phyloP scores from a whole-genome alignment of 2,113 vertebrate species.

The Lophotis ruficrista region DNA sequence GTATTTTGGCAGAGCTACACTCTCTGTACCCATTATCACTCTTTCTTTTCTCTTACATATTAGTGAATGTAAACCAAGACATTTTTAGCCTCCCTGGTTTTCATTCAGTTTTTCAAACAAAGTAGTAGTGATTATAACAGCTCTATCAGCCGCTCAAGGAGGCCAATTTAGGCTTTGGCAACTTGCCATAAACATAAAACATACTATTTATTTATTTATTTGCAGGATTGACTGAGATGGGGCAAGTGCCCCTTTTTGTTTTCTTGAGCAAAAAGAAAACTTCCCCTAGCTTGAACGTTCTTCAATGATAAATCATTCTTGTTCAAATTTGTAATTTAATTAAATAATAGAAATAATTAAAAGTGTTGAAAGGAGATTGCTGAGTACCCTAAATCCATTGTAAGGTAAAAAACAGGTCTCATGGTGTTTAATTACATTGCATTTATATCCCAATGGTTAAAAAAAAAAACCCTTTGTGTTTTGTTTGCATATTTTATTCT shows the following conservation, averaged over 20 bases:
- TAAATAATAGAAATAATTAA: conserved; percentile 43
- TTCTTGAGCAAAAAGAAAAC: conserved; percentile 4
- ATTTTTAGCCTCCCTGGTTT: conserved; percentile 48
- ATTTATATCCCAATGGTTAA: not conserved
- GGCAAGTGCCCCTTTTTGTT: not conserved
- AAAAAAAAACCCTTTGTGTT: not conserved
- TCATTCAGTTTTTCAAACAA: conserved; percentile 67
- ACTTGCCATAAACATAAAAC: conserved; percentile 58
- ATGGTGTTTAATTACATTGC: not conserved
- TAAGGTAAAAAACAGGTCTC: not conserved
- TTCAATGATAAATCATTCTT: conserved; percentile 4
- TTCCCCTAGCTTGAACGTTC: not conserved
- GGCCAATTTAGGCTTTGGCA: conserved; percentile 65
- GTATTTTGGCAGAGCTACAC: not conserved
- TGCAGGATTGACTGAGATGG: not conserved
- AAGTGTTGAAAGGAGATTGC: conserved; percentile 4
- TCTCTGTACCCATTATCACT: conserved; percentile 5
- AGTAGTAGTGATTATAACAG: conserved; percentile 42
- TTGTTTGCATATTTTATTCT: not conserved
- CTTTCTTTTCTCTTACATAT: conserved; percentile 2
- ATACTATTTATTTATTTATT: conserved; percentile 57
- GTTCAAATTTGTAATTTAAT: conserved; percentile 41
- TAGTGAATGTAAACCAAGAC: conserved; percentile 35
- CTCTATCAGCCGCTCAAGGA: conserved; percentile 53
- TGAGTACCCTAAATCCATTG: not conserved